Base-by-base conservation (phyloP, 37 sponge, comb jelly and placozoan genomes). In the Mnemiopsis leidyi region DNA sequence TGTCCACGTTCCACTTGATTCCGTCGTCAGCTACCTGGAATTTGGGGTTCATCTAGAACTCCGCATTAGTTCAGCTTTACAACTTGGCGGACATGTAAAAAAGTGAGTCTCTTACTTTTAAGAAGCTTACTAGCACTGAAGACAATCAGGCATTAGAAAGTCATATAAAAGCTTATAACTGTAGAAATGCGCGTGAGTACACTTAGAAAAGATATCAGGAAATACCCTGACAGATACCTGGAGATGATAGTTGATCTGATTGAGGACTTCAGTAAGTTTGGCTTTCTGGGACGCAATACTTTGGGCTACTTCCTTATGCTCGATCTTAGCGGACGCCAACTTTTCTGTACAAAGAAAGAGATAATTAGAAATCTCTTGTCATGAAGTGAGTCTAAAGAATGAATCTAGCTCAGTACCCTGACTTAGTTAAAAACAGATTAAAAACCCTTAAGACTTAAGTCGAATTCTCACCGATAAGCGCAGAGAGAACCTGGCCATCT, bases 401-500 rank as follows among this genome's bases (percentile, higher is more conserved):
- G n/a, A n/a, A n/a, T n/a, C n/a, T n/a, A n/a, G n/a, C n/a, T n/a
- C n/a, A n/a, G n/a, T n/a, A n/a, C n/a, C n/a, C n/a, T n/a, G n/a
- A n/a, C n/a, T n/a, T n/a, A n/a, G n/a, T n/a, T n/a, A n/a, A n/a
- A n/a, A n/a, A n/a, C n/a, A n/a, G n/a, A n/a, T n/a, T n/a, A n/a
- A n/a, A n/a, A n/a, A n/a, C n/a, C n/a, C n/a, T n/a, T n/a, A n/a
- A n/a, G n/a, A n/a, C n/a, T n/a, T n/a, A n/a, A n/a, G n/a, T n/a
- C n/a, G n/a, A 48, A 48, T 13, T 73, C 93, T 79, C 30, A 97
- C 98, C 95, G 2, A 97, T 38, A 40, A 98, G 93, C 68, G 97
- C 97, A 0, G 96, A 95, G 0, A 98, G 90, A 23, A 98, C 95
- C 79, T 97, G 97, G 20, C 99, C 99, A 94, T 98, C 99, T 33